A percentile compares a stretch with the other conserved stretches of the same genome.
Conservation (phyloP, 2,113 vertebrate species). For the Gallinago jamesoni region DNA sequence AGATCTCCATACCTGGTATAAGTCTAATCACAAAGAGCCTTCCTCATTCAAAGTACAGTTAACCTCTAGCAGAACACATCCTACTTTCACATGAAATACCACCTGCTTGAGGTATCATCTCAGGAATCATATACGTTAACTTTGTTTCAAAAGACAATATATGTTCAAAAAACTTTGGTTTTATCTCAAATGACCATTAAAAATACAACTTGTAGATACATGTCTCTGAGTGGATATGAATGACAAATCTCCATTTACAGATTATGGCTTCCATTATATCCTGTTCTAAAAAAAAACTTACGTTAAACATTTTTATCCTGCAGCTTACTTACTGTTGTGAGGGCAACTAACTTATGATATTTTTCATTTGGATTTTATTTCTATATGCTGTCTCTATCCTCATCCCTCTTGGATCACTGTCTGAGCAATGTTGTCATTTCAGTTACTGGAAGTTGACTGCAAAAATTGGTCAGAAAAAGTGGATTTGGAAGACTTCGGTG, state of each 20-base stretch:
- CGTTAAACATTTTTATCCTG: background rate
- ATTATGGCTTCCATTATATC: background rate
- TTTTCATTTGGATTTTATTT: slow-evolving; percentile 13
- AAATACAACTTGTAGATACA: background rate
- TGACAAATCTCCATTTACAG: background rate
- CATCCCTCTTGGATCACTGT: background rate
- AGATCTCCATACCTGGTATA: background rate
- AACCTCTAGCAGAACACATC: background rate
- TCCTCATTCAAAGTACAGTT: background rate
- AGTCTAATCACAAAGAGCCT: background rate
- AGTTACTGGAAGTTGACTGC: background rate
- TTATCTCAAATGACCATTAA: background rate
- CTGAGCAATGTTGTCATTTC: slow-evolving; percentile 22
- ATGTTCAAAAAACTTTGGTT: background rate
- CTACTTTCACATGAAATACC: background rate
- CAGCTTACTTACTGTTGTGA: background rate
- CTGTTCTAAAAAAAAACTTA: background rate
- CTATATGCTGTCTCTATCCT: background rate
- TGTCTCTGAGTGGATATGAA: background rate
- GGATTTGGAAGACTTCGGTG: background rate
- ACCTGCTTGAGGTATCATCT: background rate
- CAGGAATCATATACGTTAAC: background rate
- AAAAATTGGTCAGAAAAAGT: slow-evolving; percentile 4
- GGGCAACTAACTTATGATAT: background rate
- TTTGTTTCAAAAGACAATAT: background rate